phyloP scores from a whole-genome alignment of 2,113 vertebrate genomes.

The Ictalurus furcatus region DNA sequence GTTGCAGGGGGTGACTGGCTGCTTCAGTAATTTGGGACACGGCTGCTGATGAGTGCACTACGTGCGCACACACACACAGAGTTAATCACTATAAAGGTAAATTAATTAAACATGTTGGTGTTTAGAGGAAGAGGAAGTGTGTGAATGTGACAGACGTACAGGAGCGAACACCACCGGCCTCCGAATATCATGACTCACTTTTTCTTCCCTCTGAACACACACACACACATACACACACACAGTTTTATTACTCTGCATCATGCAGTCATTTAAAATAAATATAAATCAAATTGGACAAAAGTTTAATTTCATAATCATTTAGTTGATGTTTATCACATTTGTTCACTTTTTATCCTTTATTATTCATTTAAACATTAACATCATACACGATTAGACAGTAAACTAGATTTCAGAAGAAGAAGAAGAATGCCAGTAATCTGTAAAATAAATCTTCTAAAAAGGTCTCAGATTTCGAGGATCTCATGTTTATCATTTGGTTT shows the following conservation, averaged over 20 bases:
- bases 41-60: constrained; percentile 79
- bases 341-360: background rate
- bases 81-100: background rate
- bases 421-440: no score
- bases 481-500: background rate
- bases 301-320: background rate
- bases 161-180: constrained; percentile 81
- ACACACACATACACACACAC: constrained; percentile 19
- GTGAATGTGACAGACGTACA: constrained; percentile 58
- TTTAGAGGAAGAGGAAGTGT: background rate
- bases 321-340: background rate
- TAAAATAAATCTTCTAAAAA: background rate
- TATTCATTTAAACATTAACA: background rate
- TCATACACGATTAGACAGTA: background rate
- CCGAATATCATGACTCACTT: constrained; percentile 65
- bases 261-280: background rate
- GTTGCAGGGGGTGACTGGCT: constrained; percentile 76
- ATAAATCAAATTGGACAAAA: background rate
- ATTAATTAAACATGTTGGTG: background rate
- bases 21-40: constrained; percentile 77
- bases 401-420: no score
- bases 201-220: constrained; percentile 71
- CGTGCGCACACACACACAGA: background rate
- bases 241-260: background rate
- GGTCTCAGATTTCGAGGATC: background rate